Percentiles rank a stretch among this genome's conserved stretches.
These are phyloP conservation scores for Ceramica pisi DNA, from an alignment of 2,888 invertebrate species.

Conservation along the genomic window DNA sequence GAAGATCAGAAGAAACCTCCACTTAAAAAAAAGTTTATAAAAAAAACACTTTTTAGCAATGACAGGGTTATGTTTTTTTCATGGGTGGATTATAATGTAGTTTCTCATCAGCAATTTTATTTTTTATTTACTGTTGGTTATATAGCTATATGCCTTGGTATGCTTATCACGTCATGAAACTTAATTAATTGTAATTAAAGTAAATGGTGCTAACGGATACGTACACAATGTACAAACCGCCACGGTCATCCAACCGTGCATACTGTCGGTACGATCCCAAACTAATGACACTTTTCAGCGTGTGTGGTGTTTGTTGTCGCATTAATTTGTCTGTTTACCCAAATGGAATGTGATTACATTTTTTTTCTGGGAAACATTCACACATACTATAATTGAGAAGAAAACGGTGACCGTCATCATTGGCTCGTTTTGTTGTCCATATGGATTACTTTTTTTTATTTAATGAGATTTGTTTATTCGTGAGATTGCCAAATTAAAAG, in stretches of 20 bases:
- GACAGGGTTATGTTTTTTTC: too few species aligned
- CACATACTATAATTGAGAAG: neutral
- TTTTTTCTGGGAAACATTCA: constrained; percentile 12
- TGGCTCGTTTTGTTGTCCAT: neutral
- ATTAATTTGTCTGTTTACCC: constrained; percentile 42
- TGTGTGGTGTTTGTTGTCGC: constrained; percentile 1
- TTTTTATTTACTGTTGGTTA: too few species aligned
- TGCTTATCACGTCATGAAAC: too few species aligned
- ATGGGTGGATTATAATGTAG: too few species aligned
- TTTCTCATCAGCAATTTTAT: too few species aligned
- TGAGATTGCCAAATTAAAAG: neutral
- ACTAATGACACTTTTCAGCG: constrained; percentile 7
- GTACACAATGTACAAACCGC: constrained; percentile 38
- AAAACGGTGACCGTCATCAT: neutral
- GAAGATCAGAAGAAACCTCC: neutral
- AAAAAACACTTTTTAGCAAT: too few species aligned
- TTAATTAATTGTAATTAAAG: neutral
- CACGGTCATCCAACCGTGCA: constrained; percentile 34
- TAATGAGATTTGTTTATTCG: neutral
- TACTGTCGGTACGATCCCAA: constrained; percentile 42
- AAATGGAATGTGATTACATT: constrained; percentile 47
- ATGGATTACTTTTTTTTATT: neutral
- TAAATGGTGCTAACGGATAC: constrained; percentile 22
- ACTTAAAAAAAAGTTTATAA: too few species aligned
- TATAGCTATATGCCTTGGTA: too few species aligned